Conservation (phyloP, 2,888 invertebrate genomes). For the Eumacrocentrus americanus region DNA sequence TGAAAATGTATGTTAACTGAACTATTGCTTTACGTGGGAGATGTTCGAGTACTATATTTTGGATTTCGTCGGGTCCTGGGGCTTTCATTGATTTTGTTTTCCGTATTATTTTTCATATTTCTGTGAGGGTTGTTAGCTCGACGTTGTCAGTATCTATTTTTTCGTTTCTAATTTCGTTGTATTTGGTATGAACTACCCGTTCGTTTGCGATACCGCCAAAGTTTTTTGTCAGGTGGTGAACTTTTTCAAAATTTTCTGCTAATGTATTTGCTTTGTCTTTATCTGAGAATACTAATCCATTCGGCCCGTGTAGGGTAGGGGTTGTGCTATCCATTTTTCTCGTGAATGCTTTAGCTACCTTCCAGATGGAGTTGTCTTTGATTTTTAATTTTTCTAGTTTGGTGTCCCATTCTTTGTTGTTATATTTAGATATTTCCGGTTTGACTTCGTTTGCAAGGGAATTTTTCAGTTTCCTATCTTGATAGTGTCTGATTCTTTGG, state of each 20-base stretch:
- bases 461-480: not conserved
- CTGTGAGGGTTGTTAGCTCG: not conserved
- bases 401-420: slow-evolving; percentile 22
- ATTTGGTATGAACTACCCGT: slow-evolving; percentile 5
- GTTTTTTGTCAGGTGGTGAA: slow-evolving; percentile 28
- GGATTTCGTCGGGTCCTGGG: not conserved
- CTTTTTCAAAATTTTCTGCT: slow-evolving; percentile 28
- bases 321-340: slow-evolving; percentile 18
- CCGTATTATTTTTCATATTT: not conserved
- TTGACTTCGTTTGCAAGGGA: not conserved
- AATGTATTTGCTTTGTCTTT: slow-evolving; percentile 27
- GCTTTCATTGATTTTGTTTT: not conserved
- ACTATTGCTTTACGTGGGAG: slow-evolving; percentile 34
- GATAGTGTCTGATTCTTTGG: not conserved
- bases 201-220: slow-evolving; percentile 8
- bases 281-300: slow-evolving; percentile 13
- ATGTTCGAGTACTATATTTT: slow-evolving; percentile 25
- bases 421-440: not conserved
- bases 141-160: not conserved
- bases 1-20: slow-evolving; percentile 38
- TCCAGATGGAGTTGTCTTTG: slow-evolving; percentile 27
- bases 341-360: slow-evolving; percentile 25
- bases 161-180: not conserved
- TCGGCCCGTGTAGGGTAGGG: slow-evolving; percentile 21
- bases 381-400: slow-evolving; percentile 24